Evolutionary conservation across 2,888 invertebrate genomes (phyloP).

Genomic region (Caenorhabditis afra): DNA sequence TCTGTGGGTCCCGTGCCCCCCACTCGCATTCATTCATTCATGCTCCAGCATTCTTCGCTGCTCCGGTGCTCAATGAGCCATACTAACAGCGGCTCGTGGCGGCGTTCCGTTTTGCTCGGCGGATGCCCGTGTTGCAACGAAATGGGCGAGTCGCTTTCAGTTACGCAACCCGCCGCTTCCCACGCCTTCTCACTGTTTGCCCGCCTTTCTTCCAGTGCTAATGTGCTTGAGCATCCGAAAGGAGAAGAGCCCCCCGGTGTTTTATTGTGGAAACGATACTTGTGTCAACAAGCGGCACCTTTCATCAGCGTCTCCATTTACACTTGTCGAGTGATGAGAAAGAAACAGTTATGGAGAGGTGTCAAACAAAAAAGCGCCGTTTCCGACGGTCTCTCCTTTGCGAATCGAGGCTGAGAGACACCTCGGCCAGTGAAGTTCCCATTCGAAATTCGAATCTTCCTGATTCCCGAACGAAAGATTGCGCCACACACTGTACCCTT

Average conservation of each 20-base stretch:
- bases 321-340: slow-evolving; percentile 33
- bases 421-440: no score
- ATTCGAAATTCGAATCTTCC: no score
- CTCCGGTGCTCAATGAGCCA: slow-evolving; percentile 35
- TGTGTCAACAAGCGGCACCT: slow-evolving; percentile 48
- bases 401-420: no score
- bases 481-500: no score
- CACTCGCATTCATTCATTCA: slow-evolving; percentile 43
- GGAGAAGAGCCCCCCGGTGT: slow-evolving; percentile 23
- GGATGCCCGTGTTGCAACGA: neutral
- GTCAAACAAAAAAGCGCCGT: slow-evolving; percentile 11
- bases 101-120: slow-evolving; percentile 10
- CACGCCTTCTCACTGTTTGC: slow-evolving; percentile 36
- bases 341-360: slow-evolving; percentile 23
- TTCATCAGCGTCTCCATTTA: slow-evolving; percentile 47
- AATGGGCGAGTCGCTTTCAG: neutral
- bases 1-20: slow-evolving; percentile 12
- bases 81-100: neutral
- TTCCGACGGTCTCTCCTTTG: neutral
- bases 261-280: slow-evolving; percentile 52
- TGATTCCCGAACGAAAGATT: no score
- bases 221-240: slow-evolving; percentile 45
- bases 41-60: slow-evolving; percentile 34
- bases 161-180: slow-evolving; percentile 27
- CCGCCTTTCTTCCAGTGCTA: slow-evolving; percentile 32